Evolutionary conservation across 2,113 vertebrate species (phyloP), one percentile per base, ranked within the genome.

Genomic region (Halichoerus grypus): DNA sequence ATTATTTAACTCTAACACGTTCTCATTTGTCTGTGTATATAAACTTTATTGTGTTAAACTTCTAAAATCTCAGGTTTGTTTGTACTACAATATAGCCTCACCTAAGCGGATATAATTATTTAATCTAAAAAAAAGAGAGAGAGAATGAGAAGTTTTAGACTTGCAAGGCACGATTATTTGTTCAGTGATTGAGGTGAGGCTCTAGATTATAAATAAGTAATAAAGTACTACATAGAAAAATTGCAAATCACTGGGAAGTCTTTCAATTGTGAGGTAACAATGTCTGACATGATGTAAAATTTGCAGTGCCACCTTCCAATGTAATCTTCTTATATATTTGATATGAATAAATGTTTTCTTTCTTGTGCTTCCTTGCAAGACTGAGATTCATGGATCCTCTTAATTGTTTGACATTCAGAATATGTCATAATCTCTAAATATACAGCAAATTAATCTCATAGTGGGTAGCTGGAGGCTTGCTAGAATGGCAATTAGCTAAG

Each of bases 291-390:
- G 31, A 84, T 46, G 14, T 76, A 76, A 71, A 6, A 86, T 77
- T 81, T 81, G 9, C 18, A 39, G 7, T 31, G 53, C 24, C 80
- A 76, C 36, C 55, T 95, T 87, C n/a, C 67, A 93, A 3, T 82
- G 74, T 85, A 61, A 82, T 49, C 69, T 84, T 72, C 16, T 82
- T 63, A 36, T 79, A 31, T 67, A 74, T 79, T 81, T 91, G 19
- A 63, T 49, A 33, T 46, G 51, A 97, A 96, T 96, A 97, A 95
- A 96, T 51, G 26, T 33, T 67, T 91, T 67, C 51, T 76, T 61
- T 80, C 51, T 74, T 28, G n/a, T 46, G 31, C 13, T 55, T 93
- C 42, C 65, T 80, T 85, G 19, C 57, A 82, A 94, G 71, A 13
- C 55, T 96, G 55, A 92, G 57, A 93, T 90, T 86, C 76, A 4